These are phyloP conservation scores for Aspidapion aeneum DNA, from an alignment of 2,888 invertebrate species.

Conservation along the genomic window DNA sequence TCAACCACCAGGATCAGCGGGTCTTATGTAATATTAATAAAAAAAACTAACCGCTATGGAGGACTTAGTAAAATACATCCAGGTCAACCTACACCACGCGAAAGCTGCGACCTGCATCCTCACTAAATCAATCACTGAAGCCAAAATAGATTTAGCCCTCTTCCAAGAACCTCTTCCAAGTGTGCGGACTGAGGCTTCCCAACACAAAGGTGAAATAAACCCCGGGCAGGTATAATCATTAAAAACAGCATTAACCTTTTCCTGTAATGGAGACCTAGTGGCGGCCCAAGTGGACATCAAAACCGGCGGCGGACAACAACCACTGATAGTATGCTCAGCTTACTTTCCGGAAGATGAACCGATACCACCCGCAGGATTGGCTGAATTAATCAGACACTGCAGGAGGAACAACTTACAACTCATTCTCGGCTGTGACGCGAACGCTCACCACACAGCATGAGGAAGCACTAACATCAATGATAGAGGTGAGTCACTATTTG, in stretches of 20 bases:
- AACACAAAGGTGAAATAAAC: background rate
- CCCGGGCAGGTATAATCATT: background rate
- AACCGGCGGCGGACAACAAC: background rate
- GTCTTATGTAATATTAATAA: background rate
- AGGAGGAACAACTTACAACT: conserved; percentile 2
- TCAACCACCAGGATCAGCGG: background rate
- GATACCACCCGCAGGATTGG: background rate
- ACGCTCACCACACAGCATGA: conserved; percentile 17
- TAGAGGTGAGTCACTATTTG: conserved; percentile 17
- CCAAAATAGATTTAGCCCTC: background rate
- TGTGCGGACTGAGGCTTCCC: background rate
- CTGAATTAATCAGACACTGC: background rate
- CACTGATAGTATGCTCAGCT: conserved; percentile 1
- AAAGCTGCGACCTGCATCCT: background rate
- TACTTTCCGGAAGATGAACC: conserved; percentile 9
- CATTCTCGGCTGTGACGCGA: conserved; percentile 17
- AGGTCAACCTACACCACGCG: background rate
- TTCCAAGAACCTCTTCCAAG: background rate
- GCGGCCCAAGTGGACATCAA: background rate
- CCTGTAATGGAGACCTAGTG: background rate
- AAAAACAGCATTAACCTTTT: background rate
- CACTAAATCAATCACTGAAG: background rate
- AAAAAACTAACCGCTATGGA: too few relatives aligned
- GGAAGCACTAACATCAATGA: conserved; percentile 15
- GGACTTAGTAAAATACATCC: background rate